Evolutionary conservation across 2,888 invertebrate genomes (phyloP).

Genomic region (Acholoe squamosa): DNA sequence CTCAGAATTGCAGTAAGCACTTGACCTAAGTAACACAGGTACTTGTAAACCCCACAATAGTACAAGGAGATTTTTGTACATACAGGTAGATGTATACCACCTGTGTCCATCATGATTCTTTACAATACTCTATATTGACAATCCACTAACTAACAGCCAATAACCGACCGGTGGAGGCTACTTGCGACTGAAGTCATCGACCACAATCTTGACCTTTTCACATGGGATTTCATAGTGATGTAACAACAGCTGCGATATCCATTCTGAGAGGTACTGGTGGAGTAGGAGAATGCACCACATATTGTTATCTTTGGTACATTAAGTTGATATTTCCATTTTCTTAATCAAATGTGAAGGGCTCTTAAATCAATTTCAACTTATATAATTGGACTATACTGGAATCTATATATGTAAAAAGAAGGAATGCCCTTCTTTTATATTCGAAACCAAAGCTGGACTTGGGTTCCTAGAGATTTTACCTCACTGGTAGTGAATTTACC

Average conservation of each 20-base stretch:
- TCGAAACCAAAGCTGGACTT: conserved; percentile 60
- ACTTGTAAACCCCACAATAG: no score
- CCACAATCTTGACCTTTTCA: no score
- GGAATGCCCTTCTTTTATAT: conserved; percentile 11
- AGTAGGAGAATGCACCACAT: not conserved
- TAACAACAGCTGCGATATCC: no score
- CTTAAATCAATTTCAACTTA: not conserved
- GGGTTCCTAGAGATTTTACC: conserved; percentile 41
- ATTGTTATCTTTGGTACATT: not conserved
- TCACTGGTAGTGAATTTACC: not conserved
- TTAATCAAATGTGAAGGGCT: not conserved
- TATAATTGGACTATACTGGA: conserved; percentile 8
- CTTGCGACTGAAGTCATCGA: not conserved
- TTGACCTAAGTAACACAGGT: no score
- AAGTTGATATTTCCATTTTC: not conserved
- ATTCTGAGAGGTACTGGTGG: not conserved
- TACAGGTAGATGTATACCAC: no score
- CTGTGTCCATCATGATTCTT: not conserved
- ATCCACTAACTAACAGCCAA: not conserved
- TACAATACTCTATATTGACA: conserved; percentile 19
- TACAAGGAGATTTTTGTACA: no score
- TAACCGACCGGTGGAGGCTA: not conserved
- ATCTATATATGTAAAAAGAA: not conserved
- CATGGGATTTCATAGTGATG: no score
- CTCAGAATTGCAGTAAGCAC: no score